These are phyloP conservation scores for Drosophila maculinotata DNA, from an alignment of 2,888 invertebrate genomes.

Conservation along the genomic window DNA sequence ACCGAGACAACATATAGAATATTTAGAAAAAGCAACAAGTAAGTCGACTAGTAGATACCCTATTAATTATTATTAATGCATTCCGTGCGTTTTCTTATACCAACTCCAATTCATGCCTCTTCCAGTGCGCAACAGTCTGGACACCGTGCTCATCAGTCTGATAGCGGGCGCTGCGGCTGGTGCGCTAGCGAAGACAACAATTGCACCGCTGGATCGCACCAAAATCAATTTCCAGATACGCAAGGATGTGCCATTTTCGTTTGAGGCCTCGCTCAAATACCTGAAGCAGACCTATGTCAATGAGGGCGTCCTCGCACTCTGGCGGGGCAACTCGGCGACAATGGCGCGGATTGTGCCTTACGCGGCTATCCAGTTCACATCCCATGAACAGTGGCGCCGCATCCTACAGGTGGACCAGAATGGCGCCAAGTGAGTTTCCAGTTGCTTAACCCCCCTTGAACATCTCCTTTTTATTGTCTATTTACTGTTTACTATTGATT, in stretches of 20 bases:
- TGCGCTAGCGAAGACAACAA: slow-evolving; percentile 96
- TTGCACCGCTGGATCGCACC: slow-evolving; percentile 98
- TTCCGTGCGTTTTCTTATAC: too few relatives aligned
- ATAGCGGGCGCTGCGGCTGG: slow-evolving; percentile 97
- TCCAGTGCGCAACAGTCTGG: slow-evolving; percentile 85
- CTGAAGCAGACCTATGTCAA: slow-evolving; percentile 88
- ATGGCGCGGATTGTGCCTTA: slow-evolving; percentile 99
- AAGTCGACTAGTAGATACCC: too few relatives aligned
- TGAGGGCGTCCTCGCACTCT: slow-evolving; percentile 94
- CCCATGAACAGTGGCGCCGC: slow-evolving; percentile 98
- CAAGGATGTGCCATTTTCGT: slow-evolving; percentile 90
- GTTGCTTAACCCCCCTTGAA: not conserved
- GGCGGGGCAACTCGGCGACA: slow-evolving; percentile 99
- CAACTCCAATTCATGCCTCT: not conserved
- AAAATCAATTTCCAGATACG: slow-evolving; percentile 99
- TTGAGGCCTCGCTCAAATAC: slow-evolving; percentile 89
- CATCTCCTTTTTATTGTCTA: not conserved
- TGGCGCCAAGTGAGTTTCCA: slow-evolving; percentile 85
- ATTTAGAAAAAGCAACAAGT: too few relatives aligned
- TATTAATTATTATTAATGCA: too few relatives aligned
- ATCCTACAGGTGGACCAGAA: slow-evolving; percentile 90
- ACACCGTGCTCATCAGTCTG: slow-evolving; percentile 92
- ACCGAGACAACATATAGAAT: too few relatives aligned
- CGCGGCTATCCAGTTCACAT: slow-evolving; percentile 98
- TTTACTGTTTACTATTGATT: not conserved